Evolutionary conservation across 2,888 invertebrate genomes (phyloP).

Genomic region (Trichacis sp.): DNA sequence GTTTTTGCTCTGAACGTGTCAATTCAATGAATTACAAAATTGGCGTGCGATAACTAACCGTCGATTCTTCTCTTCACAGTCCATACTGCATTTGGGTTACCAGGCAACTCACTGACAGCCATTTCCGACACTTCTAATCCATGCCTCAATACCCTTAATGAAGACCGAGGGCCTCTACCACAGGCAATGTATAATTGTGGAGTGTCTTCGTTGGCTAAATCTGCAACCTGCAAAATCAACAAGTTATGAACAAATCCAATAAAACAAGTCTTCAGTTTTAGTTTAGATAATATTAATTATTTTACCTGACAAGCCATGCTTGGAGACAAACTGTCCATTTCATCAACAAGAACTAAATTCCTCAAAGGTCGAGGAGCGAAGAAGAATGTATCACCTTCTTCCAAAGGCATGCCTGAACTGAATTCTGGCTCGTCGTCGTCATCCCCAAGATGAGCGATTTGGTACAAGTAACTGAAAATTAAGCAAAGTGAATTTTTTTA

Average conservation of each 20-base stretch:
- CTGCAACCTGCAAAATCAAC: constrained; percentile 82
- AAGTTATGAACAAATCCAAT: neutral
- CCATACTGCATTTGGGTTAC: constrained; percentile 99
- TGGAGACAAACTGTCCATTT: constrained; percentile 95
- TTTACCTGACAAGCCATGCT: constrained; percentile 81
- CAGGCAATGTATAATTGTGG: constrained; percentile 97
- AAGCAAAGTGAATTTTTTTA: too few species aligned
- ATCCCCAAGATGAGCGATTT: constrained; percentile 99
- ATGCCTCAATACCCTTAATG: constrained; percentile 90
- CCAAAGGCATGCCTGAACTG: constrained; percentile 96
- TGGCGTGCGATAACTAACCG: constrained; percentile 81
- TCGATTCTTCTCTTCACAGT: constrained; percentile 96
- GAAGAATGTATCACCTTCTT: constrained; percentile 99
- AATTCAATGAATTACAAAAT: too few species aligned
- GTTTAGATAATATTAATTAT: neutral
- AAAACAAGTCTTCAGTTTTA: neutral
- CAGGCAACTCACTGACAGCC: constrained; percentile 99
- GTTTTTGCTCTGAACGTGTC: too few species aligned
- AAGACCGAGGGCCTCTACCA: constrained; percentile 95
- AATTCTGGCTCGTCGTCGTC: constrained; percentile 99
- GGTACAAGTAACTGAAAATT: constrained; percentile 92
- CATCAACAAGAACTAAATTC: constrained; percentile 96
- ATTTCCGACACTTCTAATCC: constrained; percentile 99
- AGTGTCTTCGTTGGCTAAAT: constrained; percentile 97
- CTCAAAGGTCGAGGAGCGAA: constrained; percentile 94